Conservation (phyloP, 92 coral and sea anemone genomes). For the Parazoanthus atlanticus region DNA sequence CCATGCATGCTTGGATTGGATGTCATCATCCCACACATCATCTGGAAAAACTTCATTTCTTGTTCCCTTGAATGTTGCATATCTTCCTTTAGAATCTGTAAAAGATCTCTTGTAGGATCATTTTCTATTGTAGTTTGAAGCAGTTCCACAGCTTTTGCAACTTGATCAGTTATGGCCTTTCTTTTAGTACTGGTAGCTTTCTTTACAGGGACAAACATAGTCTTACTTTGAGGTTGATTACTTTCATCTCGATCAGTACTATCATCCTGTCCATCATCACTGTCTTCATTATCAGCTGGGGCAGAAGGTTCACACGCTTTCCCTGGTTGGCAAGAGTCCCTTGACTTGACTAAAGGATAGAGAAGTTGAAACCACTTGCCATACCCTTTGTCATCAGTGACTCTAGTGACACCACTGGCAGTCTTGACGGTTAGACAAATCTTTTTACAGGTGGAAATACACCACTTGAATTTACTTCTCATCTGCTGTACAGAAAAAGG, state of each 20-base stretch:
- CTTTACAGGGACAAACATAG: conserved; percentile 53
- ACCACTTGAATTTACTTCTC: conserved; percentile 60
- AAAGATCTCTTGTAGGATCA: conserved; percentile 63
- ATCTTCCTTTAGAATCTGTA: conserved; percentile 59
- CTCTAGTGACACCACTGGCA: conserved; percentile 54
- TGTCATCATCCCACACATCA: conserved; percentile 58
- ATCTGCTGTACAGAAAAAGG: conserved; percentile 55
- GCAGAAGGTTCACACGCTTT: conserved; percentile 71
- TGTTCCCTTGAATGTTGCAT: conserved; percentile 60
- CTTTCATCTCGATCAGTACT: conserved; percentile 35
- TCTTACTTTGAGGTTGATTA: conserved; percentile 37
- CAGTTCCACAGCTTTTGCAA: conserved; percentile 58
- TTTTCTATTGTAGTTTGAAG: conserved; percentile 57
- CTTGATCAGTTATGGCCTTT: conserved; percentile 52
- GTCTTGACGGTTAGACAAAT: conserved; percentile 61
- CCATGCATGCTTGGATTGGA: conserved; percentile 37
- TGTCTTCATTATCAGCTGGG: conserved; percentile 34
- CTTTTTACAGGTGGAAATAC: conserved; percentile 51
- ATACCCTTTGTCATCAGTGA: conserved; percentile 58
- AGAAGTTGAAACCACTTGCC: conserved; percentile 60
- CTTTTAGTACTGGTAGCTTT: conserved; percentile 45
- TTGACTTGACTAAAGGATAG: conserved; percentile 53
- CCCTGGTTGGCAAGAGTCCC: conserved; percentile 66
- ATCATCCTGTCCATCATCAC: conserved; percentile 41
- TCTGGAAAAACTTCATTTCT: conserved; percentile 54